Evolutionary conservation across 2,888 invertebrate genomes (phyloP), one percentile per base, ranked within the genome.

Genomic region (Ganaspis brasiliensis): DNA sequence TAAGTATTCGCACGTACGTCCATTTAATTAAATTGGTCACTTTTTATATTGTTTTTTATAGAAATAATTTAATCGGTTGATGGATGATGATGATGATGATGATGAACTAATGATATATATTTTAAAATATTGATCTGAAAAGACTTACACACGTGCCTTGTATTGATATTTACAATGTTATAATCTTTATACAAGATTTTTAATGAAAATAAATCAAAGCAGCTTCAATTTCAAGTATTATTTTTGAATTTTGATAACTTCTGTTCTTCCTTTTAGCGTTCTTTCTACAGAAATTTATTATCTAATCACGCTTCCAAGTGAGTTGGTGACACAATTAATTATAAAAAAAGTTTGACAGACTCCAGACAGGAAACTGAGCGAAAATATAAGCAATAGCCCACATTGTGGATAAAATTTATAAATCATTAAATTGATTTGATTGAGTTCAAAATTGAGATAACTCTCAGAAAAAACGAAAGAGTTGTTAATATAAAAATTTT

Each of bases 221-320:
- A 9, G 19, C 6, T 45, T n/a, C 14, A 14, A 45, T 19, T 31
- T 6, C 2, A 31, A 31, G 2, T 31, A 2, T 31, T 31, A 31
- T 31, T 31, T 19, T 52, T 63, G 4, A 6, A 21, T 35, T 16
- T 40, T 21, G 40, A 63, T 63, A 19, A 21, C 37, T 63, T 40
- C 21, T 40, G 12, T 61, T 40, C 21, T 2, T 63, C 61, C 37
- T 40, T n/a, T 63, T 21, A 1, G 19, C 14, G 1, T 61, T 1
- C 12, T 19, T n/a, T 2, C 1, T 19, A 19, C 61, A 37, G 16
- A 35, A 72, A 72, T 52, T 45, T 45, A 56, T 56, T 77, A 79
- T 79, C 78, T 80, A 74, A 78, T 78, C 78, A 6, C 71, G 49
- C 57, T 77, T 73, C 56, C 61, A 73, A 70, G 70, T 49, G 59